Evolutionary conservation across 1,140 invertebrate species (phyloP), one percentile per base, ranked within the genome.

Genomic region (Drosophila sulfurigaster): DNA sequence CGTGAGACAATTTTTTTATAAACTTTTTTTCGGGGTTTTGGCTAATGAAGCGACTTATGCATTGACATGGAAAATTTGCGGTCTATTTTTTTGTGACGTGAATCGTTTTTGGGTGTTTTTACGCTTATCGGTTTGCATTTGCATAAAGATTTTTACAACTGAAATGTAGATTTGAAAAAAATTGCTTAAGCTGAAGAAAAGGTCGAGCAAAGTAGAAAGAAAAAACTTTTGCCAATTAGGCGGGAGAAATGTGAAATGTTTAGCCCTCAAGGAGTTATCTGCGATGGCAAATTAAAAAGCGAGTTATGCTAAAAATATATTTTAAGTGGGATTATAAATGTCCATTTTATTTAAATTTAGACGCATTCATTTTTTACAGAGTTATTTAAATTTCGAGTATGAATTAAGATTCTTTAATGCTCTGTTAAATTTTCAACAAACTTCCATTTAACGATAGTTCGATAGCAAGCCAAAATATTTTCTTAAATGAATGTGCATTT

Each of bases 1-100:
- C 71, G 67, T 80, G 69, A 57, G 76, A 77, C 60, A 77, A 70
- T 82, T 79, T 78, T 57, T 60, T 62, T 56, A n/a, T n/a, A n/a
- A n/a, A n/a, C n/a, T n/a, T 30, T 43, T 43, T 48, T 43, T 30
- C 16, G 4, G n/a, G 43, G 49, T 35, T 57, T 25, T 67, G 70
- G 81, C 83, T 88, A 88, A 88, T 88, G 83, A 88, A 88, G 83
- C 80, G 81, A 83, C 83, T 89, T 89, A 83, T 89, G 83, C 83
- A 88, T 75, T 88, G 85, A 88, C 85, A 88, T 88, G 83, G 83
- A 83, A 88, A 88, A 83, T 88, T 81, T 88, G 80, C 78, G 83
- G 83, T 81, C 41, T 51, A 52, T 35, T 72, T 76, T 20, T 75
- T 82, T 68, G 64, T 65, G 51, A 43, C 20, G 15, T 45, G 20